Evolutionary conservation across 2,797 vertebrate genomes (phyloP).

Genomic region (Bradypodion pumilum): DNA sequence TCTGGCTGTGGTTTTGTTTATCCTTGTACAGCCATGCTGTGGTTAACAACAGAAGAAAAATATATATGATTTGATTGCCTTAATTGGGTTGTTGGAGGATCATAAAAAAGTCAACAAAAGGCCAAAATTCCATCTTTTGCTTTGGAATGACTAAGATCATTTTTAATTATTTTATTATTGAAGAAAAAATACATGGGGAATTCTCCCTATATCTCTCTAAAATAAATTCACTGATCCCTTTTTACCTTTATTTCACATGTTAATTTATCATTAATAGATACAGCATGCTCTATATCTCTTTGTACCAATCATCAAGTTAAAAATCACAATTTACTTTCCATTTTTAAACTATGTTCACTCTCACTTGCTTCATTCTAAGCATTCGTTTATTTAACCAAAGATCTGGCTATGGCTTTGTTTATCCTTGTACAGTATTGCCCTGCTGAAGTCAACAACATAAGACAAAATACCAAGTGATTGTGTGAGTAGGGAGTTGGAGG

Average conservation of each 20-base stretch:
- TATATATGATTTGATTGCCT: constrained; percentile 16
- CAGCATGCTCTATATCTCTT: no score
- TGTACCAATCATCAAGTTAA: no score
- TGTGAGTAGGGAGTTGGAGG: not conserved
- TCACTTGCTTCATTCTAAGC: not conserved
- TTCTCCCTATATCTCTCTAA: no score
- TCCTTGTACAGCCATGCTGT: not conserved
- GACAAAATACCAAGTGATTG: constrained; percentile 19
- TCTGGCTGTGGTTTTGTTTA: not conserved
- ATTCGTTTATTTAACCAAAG: not conserved
- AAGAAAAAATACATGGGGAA: no score
- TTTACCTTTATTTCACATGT: no score
- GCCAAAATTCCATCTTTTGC: constrained; percentile 34
- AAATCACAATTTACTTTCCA: no score
- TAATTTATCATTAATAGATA: no score
- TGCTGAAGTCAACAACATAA: constrained; percentile 23
- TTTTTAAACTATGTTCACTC: no score
- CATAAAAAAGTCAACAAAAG: constrained; percentile 24
- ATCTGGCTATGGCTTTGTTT: not conserved
- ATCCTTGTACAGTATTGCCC: not conserved
- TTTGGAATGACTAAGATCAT: constrained; percentile 60
- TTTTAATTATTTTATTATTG: no score
- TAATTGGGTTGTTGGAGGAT: not conserved
- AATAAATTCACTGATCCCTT: no score
- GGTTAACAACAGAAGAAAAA: constrained; percentile 24